Evolutionary conservation across 2,888 invertebrate genomes (phyloP), one percentile per base, ranked within the genome.

Genomic region (Adelphocoris suturalis): DNA sequence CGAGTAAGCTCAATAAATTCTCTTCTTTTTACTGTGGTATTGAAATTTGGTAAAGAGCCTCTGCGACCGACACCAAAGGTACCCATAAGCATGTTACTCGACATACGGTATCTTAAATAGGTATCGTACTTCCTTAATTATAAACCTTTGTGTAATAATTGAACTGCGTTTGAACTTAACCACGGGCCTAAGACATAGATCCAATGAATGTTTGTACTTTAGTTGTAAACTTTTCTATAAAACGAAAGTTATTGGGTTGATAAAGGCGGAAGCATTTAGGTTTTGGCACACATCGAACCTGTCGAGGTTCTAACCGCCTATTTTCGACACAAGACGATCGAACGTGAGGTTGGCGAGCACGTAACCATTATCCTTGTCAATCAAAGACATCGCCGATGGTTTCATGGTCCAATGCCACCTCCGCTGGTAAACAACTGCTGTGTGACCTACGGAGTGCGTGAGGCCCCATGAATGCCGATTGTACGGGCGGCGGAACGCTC

Each of bases 361-460:
- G 85, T 85, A 85, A 61, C 55, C 57, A 85, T 85, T 85, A 85
- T 85, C 85, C 85, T 85, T 85, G 85, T 85, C 85, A 55, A 85
- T 85, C 85, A 57, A 57, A 57, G 55, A 85, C 85, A 61, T 85
- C 27, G 61, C 23, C 61, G 61, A 46, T 37, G 46, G 78, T 78
- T 47, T 46, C 78, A 78, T 19, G 47, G 27, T 37, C 47, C 78
- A 78, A 78, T 78, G 78, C 78, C 78, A 78, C 16, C 46, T 46
- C n/a, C 7, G 13, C 78, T 16, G 78, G 78, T 78, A 78, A 78
- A 78, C 78, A 78, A 78, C 78, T 46, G 68, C 37, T 37, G 68
- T 78, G 37, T 78, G 78, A 78, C 78, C 78, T 78, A 78, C 78
- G 47, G 47, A 3, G 37, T 12, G 11, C 46, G 27, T 23, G 23